Base-by-base conservation (phyloP, 2,113 vertebrate genomes). In the Semicossyphus pulcher region DNA sequence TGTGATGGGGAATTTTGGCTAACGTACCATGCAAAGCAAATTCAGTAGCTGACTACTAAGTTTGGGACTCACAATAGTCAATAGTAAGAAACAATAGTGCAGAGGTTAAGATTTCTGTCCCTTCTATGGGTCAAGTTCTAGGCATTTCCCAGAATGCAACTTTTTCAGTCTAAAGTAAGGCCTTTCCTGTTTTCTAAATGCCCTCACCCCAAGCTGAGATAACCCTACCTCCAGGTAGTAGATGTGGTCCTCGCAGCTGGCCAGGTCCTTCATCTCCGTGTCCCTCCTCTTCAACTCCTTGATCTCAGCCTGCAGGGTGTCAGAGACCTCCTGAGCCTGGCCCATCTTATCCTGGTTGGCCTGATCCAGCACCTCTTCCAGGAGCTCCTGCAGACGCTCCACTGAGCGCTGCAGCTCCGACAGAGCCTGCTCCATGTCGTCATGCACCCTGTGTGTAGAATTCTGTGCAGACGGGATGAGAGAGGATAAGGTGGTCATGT, bases 191-290 rank as follows among this genome's bases (percentile, higher is more conserved):
- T n/a, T n/a, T n/a, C n/a, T n/a, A n/a, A n/a, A n/a, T n/a, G n/a
- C n/a, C n/a, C n/a, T n/a, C n/a, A 36, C 10, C 36, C 36, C 36
- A 37, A 1, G 12, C 12, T n/a, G 41, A 9, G 7, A 8, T 44
- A 8, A 8, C 16, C 39, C 21, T 3, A 94, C 94, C 91, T 93
- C 84, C 37, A 94, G 81, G 20, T 92, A 95, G 69, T 91, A 60
- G 68, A 95, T 94, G 75, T 94, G 81, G 78, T 95, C 94, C 23
- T 93, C 89, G 3, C 92, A 92, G 14, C 39, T 34, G 7, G 36
- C 76, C 69, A 95, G 60, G 21, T 93, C 88, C 70, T 87, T 94
- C 79, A 93, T 89, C 67, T 93, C 88, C 0, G 10, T 23, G 21
- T 91, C 93, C 45, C 91, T 92, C 59, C 16, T 92, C 85, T 63